Base-by-base conservation (phyloP, 2,888 invertebrate species). In the Sinodicranocentrus sp. region DNA sequence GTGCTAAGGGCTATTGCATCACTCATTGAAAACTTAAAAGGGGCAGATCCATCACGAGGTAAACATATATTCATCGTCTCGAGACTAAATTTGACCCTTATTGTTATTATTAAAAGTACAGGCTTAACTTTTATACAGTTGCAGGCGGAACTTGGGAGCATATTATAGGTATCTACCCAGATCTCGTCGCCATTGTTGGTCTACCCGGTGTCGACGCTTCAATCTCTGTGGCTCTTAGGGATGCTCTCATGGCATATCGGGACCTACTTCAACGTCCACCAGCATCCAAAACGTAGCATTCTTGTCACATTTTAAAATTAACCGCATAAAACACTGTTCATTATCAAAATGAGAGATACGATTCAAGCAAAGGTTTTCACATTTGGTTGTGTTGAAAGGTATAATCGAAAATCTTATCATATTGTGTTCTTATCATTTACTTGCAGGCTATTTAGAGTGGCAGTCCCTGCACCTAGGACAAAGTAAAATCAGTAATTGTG, bases 1-100 rank as follows among this genome's bases (percentile, higher is more conserved):
- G 98, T 98, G 26, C 91, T 98, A 75, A 97, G 98, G 91, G 98
- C 98, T 75, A 94, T 98, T 76, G 96, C 97, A 39, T 98, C 98
- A 0, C 92, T 98, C 57, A 94, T 98, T 5, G 94, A 95, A 70
- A 97, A 98, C 2, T 94, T 98, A 92, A 97, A 98, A 91, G 96
- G 96, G 90, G 97, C 97, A 48, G 95, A 97, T 19, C 93, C 94
- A 68, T 94, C 94, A 75, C 97, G 97, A 92, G 94, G 95, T 95
- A 92, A 85, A 85, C 72, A 54, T 73, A 70, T 63, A 77, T 39
- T 17, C 61, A 48, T 39, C 59, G 6, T 23, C 65, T 65, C 33
- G 33, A 33, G n/a, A 0, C 15, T 44, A n/a, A 8, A n/a, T 44
- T 1, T 1, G 8, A 52, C 21, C 2, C 2, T 52, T 23, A 3